Base-by-base conservation (phyloP, 2,888 invertebrate species). In the Mimas tiliae region DNA sequence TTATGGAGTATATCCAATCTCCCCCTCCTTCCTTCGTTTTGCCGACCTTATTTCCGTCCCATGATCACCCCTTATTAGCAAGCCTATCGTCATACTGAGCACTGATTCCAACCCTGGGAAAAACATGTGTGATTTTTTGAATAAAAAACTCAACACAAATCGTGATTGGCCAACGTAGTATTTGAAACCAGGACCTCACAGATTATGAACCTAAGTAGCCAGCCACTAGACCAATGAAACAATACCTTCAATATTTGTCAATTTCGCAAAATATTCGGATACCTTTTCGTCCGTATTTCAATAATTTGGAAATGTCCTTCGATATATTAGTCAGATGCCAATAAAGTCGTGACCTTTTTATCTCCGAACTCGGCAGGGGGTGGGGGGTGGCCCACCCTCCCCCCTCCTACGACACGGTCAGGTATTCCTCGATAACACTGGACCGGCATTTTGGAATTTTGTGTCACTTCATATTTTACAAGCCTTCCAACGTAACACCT, bases 301-400 rank as follows among this genome's bases (percentile, higher is more conserved):
- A 65, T 65, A 65, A 65, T 65, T 65, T 58, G 19, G 34, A 65
- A 55, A 58, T 65, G 55, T 55, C 65, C 55, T 58, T 71, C 65
- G 71, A 69, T 72, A 68, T 72, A 76, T 77, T 76, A 78, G 74
- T 76, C 75, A 73, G 72, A 73, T 73, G 76, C 76, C 77, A 78
- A 78, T 76, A 75, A 74, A 74, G 73, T 70, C 76, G 74, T 74
- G 76, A 73, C 75, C 76, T 74, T 76, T 74, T 76, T 70, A 70
- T 70, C 72, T 66, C 68, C 65, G 51, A 27, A 38, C 16, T 38
- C 27, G 27, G 19, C n/a, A 47, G 62, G 21, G 48, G 38, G 21
- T 7, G 1, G 6, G 16, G n/a, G n/a, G 51, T 6, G 12, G 19
- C 12, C 27, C 48, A 34, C 34, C 33, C 34, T 47, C 34, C 4